Evolutionary conservation across 2,888 invertebrate genomes (phyloP).

Genomic region (Ormyrus nitidulus): DNA sequence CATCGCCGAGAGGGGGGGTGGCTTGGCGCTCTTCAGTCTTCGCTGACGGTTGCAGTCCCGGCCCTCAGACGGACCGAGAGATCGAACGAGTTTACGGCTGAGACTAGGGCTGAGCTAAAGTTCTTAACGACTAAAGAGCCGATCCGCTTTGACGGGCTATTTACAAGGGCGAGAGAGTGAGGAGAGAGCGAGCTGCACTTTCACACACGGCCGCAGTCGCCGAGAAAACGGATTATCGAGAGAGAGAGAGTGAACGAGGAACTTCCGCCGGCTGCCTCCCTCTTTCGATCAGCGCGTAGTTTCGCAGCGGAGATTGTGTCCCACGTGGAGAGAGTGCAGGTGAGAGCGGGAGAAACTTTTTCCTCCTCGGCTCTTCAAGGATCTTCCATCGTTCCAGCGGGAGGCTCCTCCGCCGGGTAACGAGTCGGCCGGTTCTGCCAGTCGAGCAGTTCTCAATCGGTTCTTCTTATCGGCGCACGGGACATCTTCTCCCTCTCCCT

Average conservation of each 20-base stretch:
- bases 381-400: constrained; percentile 46
- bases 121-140: too few relatives aligned
- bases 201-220: too few relatives aligned
- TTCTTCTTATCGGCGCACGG: constrained; percentile 15
- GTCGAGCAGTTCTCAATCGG: not conserved
- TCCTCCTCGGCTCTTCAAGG: constrained; percentile 23
- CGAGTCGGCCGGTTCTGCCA: not conserved
- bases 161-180: too few relatives aligned
- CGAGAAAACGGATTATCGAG: not conserved
- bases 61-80: not conserved
- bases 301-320: constrained; percentile 29
- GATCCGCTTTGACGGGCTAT: too few relatives aligned
- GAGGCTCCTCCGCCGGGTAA: too few relatives aligned
- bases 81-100: too few relatives aligned
- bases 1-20: not conserved
- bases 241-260: not conserved
- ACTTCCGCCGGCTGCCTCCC: not conserved
- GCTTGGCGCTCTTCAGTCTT: too few relatives aligned
- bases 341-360: constrained; percentile 13
- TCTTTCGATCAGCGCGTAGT: constrained; percentile 24
- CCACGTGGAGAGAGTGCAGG: constrained; percentile 18
- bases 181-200: too few relatives aligned
- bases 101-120: too few relatives aligned
- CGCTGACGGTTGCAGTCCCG: too few relatives aligned
- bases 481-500: not conserved